Evolutionary conservation across 1,140 invertebrate species (phyloP).

Genomic region (Caligus rogercresseyi): DNA sequence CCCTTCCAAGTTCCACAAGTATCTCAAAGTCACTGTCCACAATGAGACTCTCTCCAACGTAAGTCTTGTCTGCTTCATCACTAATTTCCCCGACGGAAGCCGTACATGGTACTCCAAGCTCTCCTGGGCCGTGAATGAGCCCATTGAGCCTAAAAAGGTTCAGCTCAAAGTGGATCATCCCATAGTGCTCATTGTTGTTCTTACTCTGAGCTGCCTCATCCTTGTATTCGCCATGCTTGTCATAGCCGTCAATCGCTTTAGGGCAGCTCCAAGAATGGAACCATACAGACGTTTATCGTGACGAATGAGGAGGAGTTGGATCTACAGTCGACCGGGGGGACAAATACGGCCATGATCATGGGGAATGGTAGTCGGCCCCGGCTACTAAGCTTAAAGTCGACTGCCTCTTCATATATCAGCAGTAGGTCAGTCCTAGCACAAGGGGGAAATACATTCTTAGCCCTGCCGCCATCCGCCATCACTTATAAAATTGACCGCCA

Average conservation of each 20-base stretch:
- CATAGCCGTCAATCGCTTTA: background rate
- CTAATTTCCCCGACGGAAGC: background rate
- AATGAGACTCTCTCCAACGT: background rate
- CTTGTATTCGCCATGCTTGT: background rate
- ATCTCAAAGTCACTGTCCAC: background rate
- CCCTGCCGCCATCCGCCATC: background rate
- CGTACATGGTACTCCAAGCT: background rate
- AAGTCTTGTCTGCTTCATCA: background rate
- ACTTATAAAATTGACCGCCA: background rate
- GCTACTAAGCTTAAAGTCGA: background rate
- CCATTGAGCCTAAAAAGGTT: background rate
- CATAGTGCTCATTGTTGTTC: background rate
- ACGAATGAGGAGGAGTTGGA: background rate
- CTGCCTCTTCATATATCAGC: background rate
- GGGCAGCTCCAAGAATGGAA: background rate
- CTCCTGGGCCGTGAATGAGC: background rate
- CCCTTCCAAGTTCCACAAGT: background rate
- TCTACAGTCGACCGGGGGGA: background rate
- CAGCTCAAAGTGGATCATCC: background rate
- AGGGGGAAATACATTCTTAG: background rate
- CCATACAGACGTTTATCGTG: background rate
- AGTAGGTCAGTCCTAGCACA: background rate
- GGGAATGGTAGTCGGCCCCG: background rate
- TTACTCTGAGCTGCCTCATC: background rate
- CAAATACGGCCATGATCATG: background rate